Conservation (phyloP, 2,113 vertebrate genomes). For the Eulemur macaco region DNA sequence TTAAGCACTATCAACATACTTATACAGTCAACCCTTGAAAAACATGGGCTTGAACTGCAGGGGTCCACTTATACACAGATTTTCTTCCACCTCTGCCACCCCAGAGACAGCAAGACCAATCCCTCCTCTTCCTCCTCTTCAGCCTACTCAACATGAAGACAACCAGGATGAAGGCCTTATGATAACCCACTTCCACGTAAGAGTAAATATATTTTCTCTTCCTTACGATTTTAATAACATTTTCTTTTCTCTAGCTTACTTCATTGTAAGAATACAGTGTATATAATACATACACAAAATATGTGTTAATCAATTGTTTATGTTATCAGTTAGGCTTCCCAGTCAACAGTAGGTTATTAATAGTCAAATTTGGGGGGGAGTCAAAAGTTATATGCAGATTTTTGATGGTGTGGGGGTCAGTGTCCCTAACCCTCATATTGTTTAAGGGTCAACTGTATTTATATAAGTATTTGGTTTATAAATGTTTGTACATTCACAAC, state of each 20-base stretch:
- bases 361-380: neutral
- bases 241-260: neutral
- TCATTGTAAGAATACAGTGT: neutral
- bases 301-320: neutral
- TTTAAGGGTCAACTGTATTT: neutral
- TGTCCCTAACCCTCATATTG: neutral
- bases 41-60: neutral
- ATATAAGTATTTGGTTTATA: neutral
- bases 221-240: neutral
- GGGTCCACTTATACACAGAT: neutral
- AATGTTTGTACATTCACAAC: neutral
- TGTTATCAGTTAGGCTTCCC: neutral
- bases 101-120: neutral
- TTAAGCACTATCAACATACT: neutral
- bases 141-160: neutral
- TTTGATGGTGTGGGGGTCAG: neutral
- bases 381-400: neutral
- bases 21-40: neutral
- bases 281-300: neutral
- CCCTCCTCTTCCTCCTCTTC: neutral
- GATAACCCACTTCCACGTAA: neutral
- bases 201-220: neutral
- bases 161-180: neutral
- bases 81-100: neutral
- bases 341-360: neutral